phyloP scores from a whole-genome alignment of 1,140 invertebrate genomes.

The Araneus ventricosus region DNA sequence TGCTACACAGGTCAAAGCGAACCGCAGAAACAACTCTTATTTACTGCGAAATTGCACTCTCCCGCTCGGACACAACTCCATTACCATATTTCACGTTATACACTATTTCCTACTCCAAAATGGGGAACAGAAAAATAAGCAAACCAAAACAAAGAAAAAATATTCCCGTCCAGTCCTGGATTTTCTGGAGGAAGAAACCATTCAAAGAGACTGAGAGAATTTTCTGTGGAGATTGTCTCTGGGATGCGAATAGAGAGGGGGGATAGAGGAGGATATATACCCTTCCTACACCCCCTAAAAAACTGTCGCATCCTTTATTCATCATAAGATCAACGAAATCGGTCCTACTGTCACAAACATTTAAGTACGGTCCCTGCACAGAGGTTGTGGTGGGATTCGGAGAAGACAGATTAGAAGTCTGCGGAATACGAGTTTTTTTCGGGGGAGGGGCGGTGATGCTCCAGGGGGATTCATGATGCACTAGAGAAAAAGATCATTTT shows the following conservation, averaged over 20 bases:
- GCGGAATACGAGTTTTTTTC: not conserved
- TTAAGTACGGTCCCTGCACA: constrained; percentile 47
- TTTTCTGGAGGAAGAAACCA: not conserved
- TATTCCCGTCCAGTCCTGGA: not conserved
- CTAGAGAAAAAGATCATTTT: not conserved
- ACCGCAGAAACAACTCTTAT: no score
- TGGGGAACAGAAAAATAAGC: not conserved
- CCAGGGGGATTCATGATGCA: not conserved
- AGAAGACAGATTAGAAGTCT: constrained; percentile 17
- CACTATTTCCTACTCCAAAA: not conserved
- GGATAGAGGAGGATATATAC: not conserved
- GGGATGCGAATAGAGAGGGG: not conserved
- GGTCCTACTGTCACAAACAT: constrained; percentile 43
- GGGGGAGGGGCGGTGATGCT: not conserved
- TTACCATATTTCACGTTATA: constrained; percentile 18
- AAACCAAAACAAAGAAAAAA: not conserved
- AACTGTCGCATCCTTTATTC: constrained; percentile 68
- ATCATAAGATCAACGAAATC: constrained; percentile 61
- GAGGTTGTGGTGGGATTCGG: not conserved
- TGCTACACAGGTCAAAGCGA: no score
- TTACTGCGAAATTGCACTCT: not conserved
- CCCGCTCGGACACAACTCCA: not conserved
- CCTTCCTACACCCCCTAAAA: constrained; percentile 32
- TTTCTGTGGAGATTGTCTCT: constrained; percentile 27
- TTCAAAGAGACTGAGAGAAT: not conserved